phyloP scores from a whole-genome alignment of 2,888 invertebrate genomes.

The Phasia obesa region DNA sequence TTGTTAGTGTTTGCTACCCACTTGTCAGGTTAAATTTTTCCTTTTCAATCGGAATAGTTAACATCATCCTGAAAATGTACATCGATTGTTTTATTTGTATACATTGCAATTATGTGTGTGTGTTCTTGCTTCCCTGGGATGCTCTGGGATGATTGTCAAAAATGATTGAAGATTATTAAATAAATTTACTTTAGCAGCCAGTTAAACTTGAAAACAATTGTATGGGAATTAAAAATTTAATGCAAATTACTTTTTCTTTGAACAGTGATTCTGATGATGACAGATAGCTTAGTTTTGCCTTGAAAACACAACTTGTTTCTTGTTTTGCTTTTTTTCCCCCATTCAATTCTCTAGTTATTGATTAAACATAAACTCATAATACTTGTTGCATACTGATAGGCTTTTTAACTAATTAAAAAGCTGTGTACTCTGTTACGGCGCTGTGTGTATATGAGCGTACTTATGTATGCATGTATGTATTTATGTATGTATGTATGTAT shows the following conservation, averaged over 20 bases:
- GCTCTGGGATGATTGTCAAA: neutral
- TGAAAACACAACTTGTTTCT: neutral
- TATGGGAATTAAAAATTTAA: neutral
- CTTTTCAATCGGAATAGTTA: neutral
- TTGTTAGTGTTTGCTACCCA: neutral
- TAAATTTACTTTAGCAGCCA: neutral
- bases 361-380: slow-evolving; percentile 3
- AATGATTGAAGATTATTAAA: neutral
- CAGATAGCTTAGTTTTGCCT: neutral
- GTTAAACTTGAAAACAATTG: neutral
- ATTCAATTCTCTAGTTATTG: neutral
- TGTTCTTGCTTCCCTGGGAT: too few relatives aligned
- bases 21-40: neutral
- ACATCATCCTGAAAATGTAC: neutral
- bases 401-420: slow-evolving; percentile 59
- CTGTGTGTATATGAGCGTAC: neutral
- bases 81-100: neutral
- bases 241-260: too few relatives aligned
- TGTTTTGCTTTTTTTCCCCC: neutral
- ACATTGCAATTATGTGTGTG: too few relatives aligned
- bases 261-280: neutral
- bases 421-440: neutral
- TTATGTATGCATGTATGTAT: too few relatives aligned
- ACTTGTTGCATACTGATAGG: slow-evolving; percentile 50
- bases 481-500: too few relatives aligned